phyloP scores from a whole-genome alignment of 2,888 invertebrate species.

The Rhimphoctona megacephalus region DNA sequence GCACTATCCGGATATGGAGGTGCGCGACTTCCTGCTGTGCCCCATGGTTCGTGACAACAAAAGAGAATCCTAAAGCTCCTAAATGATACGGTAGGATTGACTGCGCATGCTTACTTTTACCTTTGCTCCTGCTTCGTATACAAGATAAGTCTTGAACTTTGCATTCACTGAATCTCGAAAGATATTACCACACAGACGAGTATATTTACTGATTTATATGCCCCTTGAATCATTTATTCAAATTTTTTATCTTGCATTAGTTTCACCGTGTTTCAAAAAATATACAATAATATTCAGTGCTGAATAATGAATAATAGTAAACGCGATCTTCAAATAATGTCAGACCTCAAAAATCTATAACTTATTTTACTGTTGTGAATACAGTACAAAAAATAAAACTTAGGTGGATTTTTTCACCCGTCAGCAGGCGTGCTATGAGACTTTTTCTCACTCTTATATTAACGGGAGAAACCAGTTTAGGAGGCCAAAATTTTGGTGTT shows the following conservation, averaged over 20 bases:
- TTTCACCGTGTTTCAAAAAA: background rate
- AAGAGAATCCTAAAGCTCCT: slow-evolving; percentile 27
- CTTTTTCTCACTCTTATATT: too few relatives aligned
- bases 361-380: background rate
- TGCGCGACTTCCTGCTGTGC: slow-evolving; percentile 9
- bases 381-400: too few relatives aligned
- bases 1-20: slow-evolving; percentile 8
- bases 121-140: background rate
- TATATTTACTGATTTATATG: background rate
- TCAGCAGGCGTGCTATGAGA: too few relatives aligned
- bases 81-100: slow-evolving; percentile 8
- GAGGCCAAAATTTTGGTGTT: too few relatives aligned
- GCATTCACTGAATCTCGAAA: background rate
- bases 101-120: background rate
- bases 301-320: too few relatives aligned
- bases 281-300: background rate
- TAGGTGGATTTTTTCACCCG: background rate
- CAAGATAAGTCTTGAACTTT: background rate
- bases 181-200: background rate
- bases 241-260: background rate
- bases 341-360: background rate
- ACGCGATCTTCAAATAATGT: background rate
- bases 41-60: slow-evolving; percentile 30
- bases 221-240: background rate
- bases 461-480: too few relatives aligned